Base-by-base conservation (phyloP, 2,797 vertebrate species). In the Enteromius fasciolatus region DNA sequence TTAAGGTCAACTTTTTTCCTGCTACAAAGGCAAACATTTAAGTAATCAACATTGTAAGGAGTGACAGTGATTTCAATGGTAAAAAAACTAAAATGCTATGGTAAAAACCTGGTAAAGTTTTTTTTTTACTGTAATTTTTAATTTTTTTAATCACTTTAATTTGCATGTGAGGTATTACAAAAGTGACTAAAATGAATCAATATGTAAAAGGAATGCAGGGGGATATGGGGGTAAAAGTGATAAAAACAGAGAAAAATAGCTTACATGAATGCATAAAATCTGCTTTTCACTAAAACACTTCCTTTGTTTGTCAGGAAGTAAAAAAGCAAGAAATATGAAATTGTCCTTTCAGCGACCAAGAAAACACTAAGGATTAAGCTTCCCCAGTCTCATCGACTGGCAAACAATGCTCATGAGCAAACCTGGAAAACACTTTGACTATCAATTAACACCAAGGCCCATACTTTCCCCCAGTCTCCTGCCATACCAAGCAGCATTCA, bases 361-460 rank as follows among this genome's bases (percentile, higher is more conserved):
- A 20, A 52, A 73, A 73, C 70, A 33, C 48, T 14, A 11, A 54
- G 50, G 44, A 33, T 64, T 63, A n/a, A 74, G n/a, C 28, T 76
- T 46, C 44, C n/a, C 3, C 31, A 57, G 46, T 20, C 44, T 41
- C 20, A 61, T 68, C 4, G 11, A 36, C 33, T 79, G 39, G 57
- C 48, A 74, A 70, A 57, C 80, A 68, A 20, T 12, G 8, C 20
- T 33, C 72, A 57, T 73, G 33, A 76, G 31, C 8, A 80, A 76
- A 46, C 31, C 50, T 50, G 64, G 74, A 52, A 83, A 87, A 87
- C 82, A 50, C 9, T 86, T 78, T 82, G 88, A 83, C 69, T 86
- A 86, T 70, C 81, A 87, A 88, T 90, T 88, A 46, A 41, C 23
- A 84, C 89, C 80, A 87, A 80, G 90, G 76, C 28, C 31, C 3